Conservation (phyloP, 1,140 invertebrate genomes). For the Pissodes strobi region DNA sequence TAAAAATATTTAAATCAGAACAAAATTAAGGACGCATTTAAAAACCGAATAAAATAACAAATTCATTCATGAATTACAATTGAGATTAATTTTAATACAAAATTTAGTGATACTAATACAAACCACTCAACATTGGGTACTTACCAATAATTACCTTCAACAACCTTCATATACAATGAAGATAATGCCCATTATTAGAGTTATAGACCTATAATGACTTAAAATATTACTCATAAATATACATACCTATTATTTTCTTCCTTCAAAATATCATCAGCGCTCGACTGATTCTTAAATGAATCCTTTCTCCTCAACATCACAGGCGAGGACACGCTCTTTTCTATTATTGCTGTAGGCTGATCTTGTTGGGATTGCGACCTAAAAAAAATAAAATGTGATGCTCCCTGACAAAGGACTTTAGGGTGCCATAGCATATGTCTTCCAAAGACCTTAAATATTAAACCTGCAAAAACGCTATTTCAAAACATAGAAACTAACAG, state of each 20-base stretch:
- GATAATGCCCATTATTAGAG: no score
- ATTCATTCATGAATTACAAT: not conserved
- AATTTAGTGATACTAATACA: no score
- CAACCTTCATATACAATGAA: no score
- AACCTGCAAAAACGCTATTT: no score
- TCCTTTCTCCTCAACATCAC: constrained; percentile 66
- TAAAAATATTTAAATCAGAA: constrained; percentile 61
- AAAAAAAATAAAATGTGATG: constrained; percentile 1
- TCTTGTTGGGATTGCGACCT: constrained; percentile 59
- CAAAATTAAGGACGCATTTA: no score
- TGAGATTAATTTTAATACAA: no score
- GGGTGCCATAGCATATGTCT: not conserved
- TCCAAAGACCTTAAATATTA: no score
- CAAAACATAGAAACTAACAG: no score
- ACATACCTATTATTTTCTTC: constrained; percentile 55
- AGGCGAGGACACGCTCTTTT: constrained; percentile 70
- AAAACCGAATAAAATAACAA: not conserved
- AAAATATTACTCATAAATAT: no score
- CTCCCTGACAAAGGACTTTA: not conserved
- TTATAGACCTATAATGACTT: no score
- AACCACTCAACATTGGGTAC: no score
- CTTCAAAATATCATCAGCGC: constrained; percentile 58
- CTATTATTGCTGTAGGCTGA: constrained; percentile 62
- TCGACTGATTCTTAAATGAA: constrained; percentile 49
- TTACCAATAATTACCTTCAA: no score